Evolutionary conservation across 2,113 vertebrate genomes (phyloP), one percentile per base, ranked within the genome.

Genomic region (Fulmarus glacialis): DNA sequence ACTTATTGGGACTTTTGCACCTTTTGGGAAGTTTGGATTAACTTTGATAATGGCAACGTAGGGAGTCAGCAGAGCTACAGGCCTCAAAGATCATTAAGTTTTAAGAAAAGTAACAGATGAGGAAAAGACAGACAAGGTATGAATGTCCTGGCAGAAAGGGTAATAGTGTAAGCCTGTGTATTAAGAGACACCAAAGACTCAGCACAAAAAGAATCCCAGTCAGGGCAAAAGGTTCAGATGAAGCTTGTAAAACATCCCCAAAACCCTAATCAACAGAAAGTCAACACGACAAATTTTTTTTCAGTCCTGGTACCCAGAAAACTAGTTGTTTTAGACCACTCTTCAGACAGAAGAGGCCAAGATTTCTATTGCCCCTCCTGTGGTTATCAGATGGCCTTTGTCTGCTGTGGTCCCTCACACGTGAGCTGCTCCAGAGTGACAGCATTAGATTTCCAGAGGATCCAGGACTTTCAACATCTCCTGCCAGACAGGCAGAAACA

Each of bases 1-100:
- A 52, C 19, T 22, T 45, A 2, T 1, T 0, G 45, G 1, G 27
- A 30, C 32, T 85, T 56, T 0, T 1, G 29, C 8, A 53, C 0
- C 58, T 88, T 71, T 3, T 1, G 47, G 70, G 21, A 78, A 64
- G n/a, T 64, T 42, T 10, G 55, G 66, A 36, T 24, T 3, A 34
- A 47, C 26, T 52, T 17, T 0, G 11, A 7, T n/a, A 60, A 52
- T 7, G 36, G 36, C 24, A 18, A 26, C 2, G 48, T 14, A 63
- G 23, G n/a, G 58, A 13, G 12, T 58, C 30, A 81, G 67, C 30
- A 36, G 42, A 90, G 71, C 34, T 55, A 26, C 40, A 26, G 48
- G 72, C 17, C 56, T 56, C 48, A 9, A 26, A 55, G 47, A 20
- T 18, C 40, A 32, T 15, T 9, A 40, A 14, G 68, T 50, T 64